phyloP scores from a whole-genome alignment of 2,888 invertebrate species.

The Rotaria magnacalcarata region DNA sequence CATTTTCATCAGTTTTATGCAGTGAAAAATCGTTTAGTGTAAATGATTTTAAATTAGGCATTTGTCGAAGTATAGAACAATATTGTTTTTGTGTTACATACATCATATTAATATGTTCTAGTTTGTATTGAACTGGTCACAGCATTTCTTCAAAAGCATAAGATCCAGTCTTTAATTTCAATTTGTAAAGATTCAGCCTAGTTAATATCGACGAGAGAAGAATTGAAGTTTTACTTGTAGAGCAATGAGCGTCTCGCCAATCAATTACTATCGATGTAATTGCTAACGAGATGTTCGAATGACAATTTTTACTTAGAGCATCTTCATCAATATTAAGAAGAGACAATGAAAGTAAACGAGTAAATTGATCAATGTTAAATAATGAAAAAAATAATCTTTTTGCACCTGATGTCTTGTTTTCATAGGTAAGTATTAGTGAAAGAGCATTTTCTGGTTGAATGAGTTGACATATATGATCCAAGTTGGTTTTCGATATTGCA shows the following conservation, averaged over 20 bases:
- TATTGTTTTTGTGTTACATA: conserved; percentile 2
- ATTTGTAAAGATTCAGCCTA: background rate
- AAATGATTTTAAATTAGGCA: background rate
- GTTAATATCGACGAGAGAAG: background rate
- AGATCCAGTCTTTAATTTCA: background rate
- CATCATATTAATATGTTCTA: background rate
- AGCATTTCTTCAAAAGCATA: background rate
- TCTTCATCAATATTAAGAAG: background rate
- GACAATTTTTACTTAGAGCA: background rate
- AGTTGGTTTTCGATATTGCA: background rate
- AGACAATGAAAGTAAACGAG: background rate
- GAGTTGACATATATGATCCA: background rate
- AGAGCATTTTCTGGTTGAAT: background rate
- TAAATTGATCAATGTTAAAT: background rate
- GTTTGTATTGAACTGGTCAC: background rate
- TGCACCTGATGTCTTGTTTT: background rate
- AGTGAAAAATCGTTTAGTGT: background rate
- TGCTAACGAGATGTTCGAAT: background rate
- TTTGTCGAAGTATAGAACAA: background rate
- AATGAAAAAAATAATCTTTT: background rate
- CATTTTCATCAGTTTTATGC: background rate
- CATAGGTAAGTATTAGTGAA: background rate
- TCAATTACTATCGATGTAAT: background rate
- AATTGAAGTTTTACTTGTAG: background rate
- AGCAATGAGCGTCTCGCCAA: background rate